Conservation (phyloP, 2,888 invertebrate genomes). For the Phaedon cochleariae region DNA sequence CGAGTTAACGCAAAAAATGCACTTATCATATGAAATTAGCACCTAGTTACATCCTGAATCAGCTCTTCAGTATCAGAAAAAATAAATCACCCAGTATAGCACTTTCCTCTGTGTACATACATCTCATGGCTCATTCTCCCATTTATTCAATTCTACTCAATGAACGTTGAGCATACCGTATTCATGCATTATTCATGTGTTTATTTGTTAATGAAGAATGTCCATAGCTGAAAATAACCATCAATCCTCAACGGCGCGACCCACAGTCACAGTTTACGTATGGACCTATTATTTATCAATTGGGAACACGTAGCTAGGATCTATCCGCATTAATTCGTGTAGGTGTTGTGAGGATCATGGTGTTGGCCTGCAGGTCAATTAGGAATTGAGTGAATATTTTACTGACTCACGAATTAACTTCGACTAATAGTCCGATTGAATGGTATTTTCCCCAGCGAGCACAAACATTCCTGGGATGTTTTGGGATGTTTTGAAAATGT, state of each 20-base stretch:
- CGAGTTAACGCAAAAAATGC: no score
- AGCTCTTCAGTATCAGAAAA: no score
- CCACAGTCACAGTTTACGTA: neutral
- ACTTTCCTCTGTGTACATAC: no score
- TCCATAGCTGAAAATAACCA: conserved; percentile 2
- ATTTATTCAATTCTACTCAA: neutral
- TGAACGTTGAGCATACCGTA: neutral
- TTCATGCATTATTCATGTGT: neutral
- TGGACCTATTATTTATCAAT: conserved; percentile 14
- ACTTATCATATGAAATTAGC: no score
- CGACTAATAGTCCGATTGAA: neutral
- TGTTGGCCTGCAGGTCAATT: conserved; percentile 64
- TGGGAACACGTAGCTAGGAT: conserved; percentile 25
- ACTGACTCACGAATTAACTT: conserved; percentile 42
- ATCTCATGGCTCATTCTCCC: neutral
- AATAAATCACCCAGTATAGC: no score
- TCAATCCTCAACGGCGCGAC: neutral
- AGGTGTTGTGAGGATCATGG: conserved; percentile 59
- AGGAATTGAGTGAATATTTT: conserved; percentile 58
- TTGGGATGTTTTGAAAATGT: no score
- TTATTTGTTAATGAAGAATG: neutral
- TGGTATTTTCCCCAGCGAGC: no score
- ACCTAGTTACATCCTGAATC: no score
- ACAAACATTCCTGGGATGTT: no score
- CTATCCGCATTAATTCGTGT: conserved; percentile 49